Evolutionary conservation across 2,113 vertebrate species (phyloP), one percentile per base, ranked within the genome.

Genomic region (Brachypteracias leptosomus): DNA sequence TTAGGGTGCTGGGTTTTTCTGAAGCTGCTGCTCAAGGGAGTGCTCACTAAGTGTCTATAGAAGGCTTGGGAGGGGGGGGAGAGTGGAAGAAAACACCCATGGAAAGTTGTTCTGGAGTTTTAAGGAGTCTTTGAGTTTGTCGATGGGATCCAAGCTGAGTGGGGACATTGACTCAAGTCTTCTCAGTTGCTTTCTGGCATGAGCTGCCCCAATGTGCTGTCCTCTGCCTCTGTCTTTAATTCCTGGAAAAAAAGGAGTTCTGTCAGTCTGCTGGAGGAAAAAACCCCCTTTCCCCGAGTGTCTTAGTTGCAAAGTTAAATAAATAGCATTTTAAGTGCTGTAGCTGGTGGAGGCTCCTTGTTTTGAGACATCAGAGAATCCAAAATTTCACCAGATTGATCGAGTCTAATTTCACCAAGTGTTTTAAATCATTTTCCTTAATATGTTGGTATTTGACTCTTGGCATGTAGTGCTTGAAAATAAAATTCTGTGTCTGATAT

Each of bases 11-110:
- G 85, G 73, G 9, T 20, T 28, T 62, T 51, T 10, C 36, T 16
- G 65, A 22, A 33, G 65, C 65, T 14, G 33, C 33, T 14, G 4
- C 42, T 9, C 25, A 2, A 3, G 83, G 38, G 65, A 12, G 1
- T 0, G 20, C 68, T 57, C 28, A 0, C 16, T 3, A 0, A 35
- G 68, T 36, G 31, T 4, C 26, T 10, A 26, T 2, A 3, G 40
- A 21, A n/a, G 54, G 52, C 74, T 19, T n/a, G n/a, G 74, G 40
- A 55, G 42, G 9, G 6, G 18, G 44, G 42, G 24, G 6, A 19
- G 33, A 70, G 29, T 38, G 85, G 78, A 58, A 66, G 78, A 35
- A 78, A 66, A 40, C 6, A 3, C 10, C 0, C 5, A 7, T 16
- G 80, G 76, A 25, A 80, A 93, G 42, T 0, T 4, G 42, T 58